Evolutionary conservation across 2,888 invertebrate genomes (phyloP), one percentile per base, ranked within the genome.

Genomic region (Allacma fusca): DNA sequence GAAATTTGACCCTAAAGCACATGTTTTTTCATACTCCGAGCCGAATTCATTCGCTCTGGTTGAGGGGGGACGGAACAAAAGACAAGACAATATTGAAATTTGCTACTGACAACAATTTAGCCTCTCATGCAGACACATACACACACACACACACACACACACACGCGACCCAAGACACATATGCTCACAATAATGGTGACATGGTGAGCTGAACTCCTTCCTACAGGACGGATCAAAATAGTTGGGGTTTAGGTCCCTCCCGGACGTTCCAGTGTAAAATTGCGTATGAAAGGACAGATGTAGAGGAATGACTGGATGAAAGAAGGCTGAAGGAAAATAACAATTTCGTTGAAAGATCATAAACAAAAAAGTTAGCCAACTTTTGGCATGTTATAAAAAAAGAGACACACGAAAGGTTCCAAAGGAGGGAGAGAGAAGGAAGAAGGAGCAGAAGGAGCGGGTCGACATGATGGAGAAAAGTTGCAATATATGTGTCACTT

Each of bases 321-420:
- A 50, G 16, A 50, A 50, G 50, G 50, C 50, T 50, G 50, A 12
- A 50, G 50, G 69, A 28, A 69, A 69, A 79, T 79, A 81, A 82
- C 81, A 79, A 80, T 82, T 79, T 80, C 79, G 79, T 79, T 81
- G 76, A 74, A 77, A 79, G 78, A 80, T 78, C 79, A 80, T 81
- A 82, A 82, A 81, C 80, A 82, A 82, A 81, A 80, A 80, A 72
- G 50, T 71, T 71, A 68, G 72, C 64, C 9, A 78, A 78, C 68
- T 76, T 82, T 82, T 80, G 78, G 80, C 79, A 80, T 79, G 80
- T 77, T 77, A 80, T 80, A 80, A 80, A 82, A 80, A 77, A 79
- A 29, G 50, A 50, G 19, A 50, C 9, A n/a, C 9, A 26, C 23
- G 26, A 24, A 2, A 24, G 2, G 23, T 23, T 23, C 1, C 13